Evolutionary conservation across 2,797 vertebrate genomes (phyloP).

Genomic region (Tangara arthus): DNA sequence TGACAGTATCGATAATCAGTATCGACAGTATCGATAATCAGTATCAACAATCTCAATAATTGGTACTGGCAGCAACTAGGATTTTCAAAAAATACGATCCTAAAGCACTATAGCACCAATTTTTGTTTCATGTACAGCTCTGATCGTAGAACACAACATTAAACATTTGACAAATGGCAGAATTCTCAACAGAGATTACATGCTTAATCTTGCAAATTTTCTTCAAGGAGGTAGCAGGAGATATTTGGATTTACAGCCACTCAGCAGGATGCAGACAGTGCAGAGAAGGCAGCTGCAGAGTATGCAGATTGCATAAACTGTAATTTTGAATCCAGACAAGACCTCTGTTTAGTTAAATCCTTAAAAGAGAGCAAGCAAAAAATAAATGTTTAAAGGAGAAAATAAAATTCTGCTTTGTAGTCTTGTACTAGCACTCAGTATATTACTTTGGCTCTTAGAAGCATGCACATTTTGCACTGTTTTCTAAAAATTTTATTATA

Average conservation of each 20-base stretch:
- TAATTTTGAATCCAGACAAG: constrained; percentile 17
- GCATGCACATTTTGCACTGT: background rate
- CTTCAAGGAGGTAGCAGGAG: background rate
- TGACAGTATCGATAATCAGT: background rate
- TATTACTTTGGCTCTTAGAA: background rate
- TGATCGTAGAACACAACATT: background rate
- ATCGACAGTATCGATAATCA: background rate
- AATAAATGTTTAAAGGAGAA: background rate
- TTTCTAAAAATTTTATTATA: background rate
- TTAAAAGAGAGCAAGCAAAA: background rate
- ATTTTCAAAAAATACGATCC: background rate
- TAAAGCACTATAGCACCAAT: background rate
- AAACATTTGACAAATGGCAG: background rate
- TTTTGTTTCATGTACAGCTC: background rate
- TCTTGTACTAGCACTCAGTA: background rate
- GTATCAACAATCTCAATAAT: background rate
- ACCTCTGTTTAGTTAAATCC: background rate
- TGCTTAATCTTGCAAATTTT: background rate
- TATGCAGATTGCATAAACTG: background rate
- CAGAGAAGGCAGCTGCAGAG: background rate
- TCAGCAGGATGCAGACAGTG: background rate
- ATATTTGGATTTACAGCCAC: background rate
- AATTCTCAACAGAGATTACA: background rate
- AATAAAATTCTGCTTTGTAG: background rate
- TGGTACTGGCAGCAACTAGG: background rate